These are phyloP conservation scores for Spilarctia lutea DNA, from an alignment of 2,888 invertebrate genomes.

Conservation along the genomic window DNA sequence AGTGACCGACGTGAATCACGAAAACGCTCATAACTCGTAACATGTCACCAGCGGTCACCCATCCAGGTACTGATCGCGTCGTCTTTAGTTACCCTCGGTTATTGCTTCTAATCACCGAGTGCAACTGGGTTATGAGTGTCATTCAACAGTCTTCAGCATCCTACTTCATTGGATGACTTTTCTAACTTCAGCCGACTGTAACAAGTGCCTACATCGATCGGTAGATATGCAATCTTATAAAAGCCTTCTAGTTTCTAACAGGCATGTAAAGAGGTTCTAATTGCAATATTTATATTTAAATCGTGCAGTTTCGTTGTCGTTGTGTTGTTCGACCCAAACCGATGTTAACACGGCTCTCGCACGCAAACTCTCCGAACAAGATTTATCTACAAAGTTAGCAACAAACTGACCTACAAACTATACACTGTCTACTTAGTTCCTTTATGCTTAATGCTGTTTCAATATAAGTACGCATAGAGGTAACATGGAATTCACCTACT, in stretches of 20 bases:
- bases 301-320: slow-evolving; percentile 65
- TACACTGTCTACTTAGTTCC: slow-evolving; percentile 23
- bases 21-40: no score
- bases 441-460: slow-evolving; percentile 32
- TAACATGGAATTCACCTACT: slow-evolving; percentile 24
- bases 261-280: slow-evolving; percentile 62
- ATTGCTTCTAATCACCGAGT: no score
- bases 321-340: slow-evolving; percentile 54
- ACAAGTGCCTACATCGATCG: background rate
- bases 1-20: no score
- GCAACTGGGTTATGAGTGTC: no score
- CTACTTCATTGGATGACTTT: no score
- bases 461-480: slow-evolving; percentile 26
- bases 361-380: slow-evolving; percentile 59
- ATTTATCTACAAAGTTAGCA: slow-evolving; percentile 52
- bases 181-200: background rate
- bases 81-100: no score
- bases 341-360: slow-evolving; percentile 66
- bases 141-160: no score
- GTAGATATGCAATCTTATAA: slow-evolving; percentile 51
- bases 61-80: no score
- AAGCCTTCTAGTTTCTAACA: slow-evolving; percentile 57
- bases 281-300: slow-evolving; percentile 80
- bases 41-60: no score
- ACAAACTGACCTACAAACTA: slow-evolving; percentile 44